phyloP scores from a whole-genome alignment of 1,140 invertebrate genomes.

The Muscidifurax raptorellus region DNA sequence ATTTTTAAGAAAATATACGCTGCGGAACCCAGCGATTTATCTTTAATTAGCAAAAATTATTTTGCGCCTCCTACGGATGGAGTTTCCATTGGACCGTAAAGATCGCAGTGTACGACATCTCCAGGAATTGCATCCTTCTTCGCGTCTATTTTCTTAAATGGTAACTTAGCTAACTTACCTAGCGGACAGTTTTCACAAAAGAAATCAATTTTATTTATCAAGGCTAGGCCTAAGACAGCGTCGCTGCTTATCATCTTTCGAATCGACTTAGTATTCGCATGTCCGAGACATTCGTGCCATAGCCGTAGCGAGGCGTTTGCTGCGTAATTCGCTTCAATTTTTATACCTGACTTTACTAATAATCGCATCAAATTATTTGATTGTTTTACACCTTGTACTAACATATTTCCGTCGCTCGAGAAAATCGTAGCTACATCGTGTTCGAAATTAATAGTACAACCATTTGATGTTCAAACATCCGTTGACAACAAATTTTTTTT shows the following conservation, averaged over 20 bases:
- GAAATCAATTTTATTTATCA: constrained; percentile 36
- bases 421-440: constrained; percentile 46
- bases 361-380: constrained; percentile 45
- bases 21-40: constrained; percentile 58
- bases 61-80: constrained; percentile 54
- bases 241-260: constrained; percentile 51
- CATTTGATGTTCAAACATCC: constrained; percentile 52
- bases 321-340: constrained; percentile 44
- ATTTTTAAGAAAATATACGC: constrained; percentile 63
- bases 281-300: constrained; percentile 60
- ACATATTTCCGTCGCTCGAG: constrained; percentile 32
- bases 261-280: constrained; percentile 56
- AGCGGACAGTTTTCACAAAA: constrained; percentile 54
- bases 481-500: constrained; percentile 60
- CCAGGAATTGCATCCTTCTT: constrained; percentile 34
- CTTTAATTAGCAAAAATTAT: constrained; percentile 64
- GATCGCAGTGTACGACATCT: constrained; percentile 59
- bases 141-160: constrained; percentile 36
- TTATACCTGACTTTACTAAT: constrained; percentile 30
- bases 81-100: constrained; percentile 64
- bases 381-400: constrained; percentile 30
- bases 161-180: constrained; percentile 49
- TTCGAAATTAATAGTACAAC: constrained; percentile 46
- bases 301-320: constrained; percentile 49
- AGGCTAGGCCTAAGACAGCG: constrained; percentile 30